phyloP scores from a whole-genome alignment of 2,888 invertebrate species.

The Drosophila kambysellisi region DNA sequence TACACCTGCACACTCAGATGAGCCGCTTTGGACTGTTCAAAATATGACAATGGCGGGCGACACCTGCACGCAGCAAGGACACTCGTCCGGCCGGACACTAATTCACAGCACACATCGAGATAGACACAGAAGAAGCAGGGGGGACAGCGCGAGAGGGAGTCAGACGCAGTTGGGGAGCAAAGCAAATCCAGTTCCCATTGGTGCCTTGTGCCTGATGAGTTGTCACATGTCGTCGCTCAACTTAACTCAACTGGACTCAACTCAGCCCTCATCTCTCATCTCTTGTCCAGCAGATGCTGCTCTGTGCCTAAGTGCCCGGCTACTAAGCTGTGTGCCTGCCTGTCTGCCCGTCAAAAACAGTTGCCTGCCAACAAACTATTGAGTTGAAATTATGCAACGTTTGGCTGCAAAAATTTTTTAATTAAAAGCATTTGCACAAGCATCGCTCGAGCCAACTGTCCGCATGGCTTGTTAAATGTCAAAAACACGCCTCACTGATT shows the following conservation, averaged over 20 bases:
- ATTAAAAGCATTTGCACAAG: conserved; percentile 69
- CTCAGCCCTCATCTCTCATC: conserved; percentile 11
- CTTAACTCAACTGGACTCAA: not conserved
- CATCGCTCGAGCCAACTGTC: conserved; percentile 51
- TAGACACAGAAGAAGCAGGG: too few species aligned
- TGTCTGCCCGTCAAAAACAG: conserved; percentile 34
- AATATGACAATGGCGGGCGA: conserved; percentile 61
- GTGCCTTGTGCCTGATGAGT: conserved; percentile 69
- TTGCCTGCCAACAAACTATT: conserved; percentile 52
- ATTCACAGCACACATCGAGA: conserved; percentile 48
- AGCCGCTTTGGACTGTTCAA: conserved; percentile 43
- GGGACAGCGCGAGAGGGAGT: not conserved
- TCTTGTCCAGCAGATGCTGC: conserved; percentile 20
- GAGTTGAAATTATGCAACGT: conserved; percentile 72
- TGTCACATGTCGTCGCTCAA: conserved; percentile 74
- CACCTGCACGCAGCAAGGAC: conserved; percentile 45
- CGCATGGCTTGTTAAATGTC: conserved; percentile 72
- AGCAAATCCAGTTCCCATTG: conserved; percentile 54
- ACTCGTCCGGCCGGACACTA: conserved; percentile 44
- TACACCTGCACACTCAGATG: conserved; percentile 16
- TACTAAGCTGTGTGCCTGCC: conserved; percentile 39
- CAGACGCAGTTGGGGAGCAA: conserved; percentile 8
- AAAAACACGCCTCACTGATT: conserved; percentile 75
- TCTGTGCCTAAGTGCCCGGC: conserved; percentile 48
- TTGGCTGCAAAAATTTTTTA: conserved; percentile 72